Percentiles rank a stretch among this genome's conserved stretches.
phyloP scores from a whole-genome alignment of 2,888 invertebrate genomes.

The Drosophila koepferae region DNA sequence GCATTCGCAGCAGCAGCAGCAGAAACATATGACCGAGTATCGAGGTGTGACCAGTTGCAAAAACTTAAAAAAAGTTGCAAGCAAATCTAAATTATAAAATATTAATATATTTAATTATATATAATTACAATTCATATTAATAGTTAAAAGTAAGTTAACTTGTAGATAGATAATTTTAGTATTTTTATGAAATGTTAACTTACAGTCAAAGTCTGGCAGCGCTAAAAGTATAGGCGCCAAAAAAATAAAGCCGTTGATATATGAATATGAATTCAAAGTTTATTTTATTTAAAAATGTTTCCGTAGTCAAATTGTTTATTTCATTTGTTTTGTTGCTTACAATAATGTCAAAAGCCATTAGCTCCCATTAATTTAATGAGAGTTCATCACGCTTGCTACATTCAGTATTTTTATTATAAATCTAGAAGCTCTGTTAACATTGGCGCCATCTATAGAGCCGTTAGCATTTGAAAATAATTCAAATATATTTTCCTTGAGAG shows the following conservation, averaged over 20 bases:
- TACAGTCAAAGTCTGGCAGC: constrained; percentile 33
- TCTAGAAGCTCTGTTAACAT: constrained; percentile 30
- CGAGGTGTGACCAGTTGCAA: constrained; percentile 32
- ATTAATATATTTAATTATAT: not conserved
- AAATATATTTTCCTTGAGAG: constrained; percentile 7
- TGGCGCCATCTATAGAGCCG: constrained; percentile 7
- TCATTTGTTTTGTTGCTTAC: not conserved
- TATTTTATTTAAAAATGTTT: not conserved
- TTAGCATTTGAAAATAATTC: constrained; percentile 30
- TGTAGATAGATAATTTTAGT: not conserved
- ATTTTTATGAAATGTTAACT: constrained; percentile 1
- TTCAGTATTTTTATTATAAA: not conserved
- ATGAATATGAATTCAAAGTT: constrained; percentile 23
- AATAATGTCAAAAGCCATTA: not conserved
- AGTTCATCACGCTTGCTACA: not conserved
- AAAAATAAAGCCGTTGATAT: constrained; percentile 4
- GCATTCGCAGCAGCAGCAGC: constrained; percentile 14
- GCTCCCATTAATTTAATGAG: not conserved
- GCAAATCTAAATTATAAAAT: too few relatives aligned
- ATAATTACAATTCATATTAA: not conserved
- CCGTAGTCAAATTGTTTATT: not conserved
- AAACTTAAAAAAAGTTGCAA: not conserved
- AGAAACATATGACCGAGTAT: constrained; percentile 31
- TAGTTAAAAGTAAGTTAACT: too few relatives aligned
- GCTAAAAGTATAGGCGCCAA: not conserved